Conservation (phyloP, 2,797 vertebrate species). For the Thunnus albacares region DNA sequence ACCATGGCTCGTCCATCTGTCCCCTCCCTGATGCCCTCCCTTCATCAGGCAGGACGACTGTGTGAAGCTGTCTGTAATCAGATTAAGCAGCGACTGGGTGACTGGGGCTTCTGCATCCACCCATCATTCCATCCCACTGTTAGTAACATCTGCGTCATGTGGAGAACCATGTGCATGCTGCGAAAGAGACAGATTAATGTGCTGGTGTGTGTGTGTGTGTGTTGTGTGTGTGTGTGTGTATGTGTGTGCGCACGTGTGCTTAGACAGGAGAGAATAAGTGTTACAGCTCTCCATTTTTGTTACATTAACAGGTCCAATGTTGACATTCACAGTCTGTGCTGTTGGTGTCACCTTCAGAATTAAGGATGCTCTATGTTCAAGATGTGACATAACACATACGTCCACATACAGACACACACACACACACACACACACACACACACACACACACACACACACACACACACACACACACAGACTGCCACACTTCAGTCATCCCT, state of each 20-base stretch:
- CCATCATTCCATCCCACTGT: slow-evolving; percentile 69
- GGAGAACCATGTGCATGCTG: slow-evolving; percentile 74
- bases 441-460: slow-evolving; percentile 16
- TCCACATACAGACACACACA: slow-evolving; percentile 12
- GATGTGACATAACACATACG: slow-evolving; percentile 23
- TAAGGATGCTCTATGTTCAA: slow-evolving; percentile 1
- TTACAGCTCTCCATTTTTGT: slow-evolving; percentile 38
- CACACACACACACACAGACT: not conserved
- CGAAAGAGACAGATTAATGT: slow-evolving; percentile 62
- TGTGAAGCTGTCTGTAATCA: slow-evolving; percentile 77
- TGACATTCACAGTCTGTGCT: slow-evolving; percentile 18
- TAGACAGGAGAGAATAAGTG: slow-evolving; percentile 2
- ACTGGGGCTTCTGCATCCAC: slow-evolving; percentile 66
- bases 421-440: not conserved
- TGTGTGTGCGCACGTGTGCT: not conserved
- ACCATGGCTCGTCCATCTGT: slow-evolving; percentile 69
- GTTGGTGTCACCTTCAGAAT: slow-evolving; percentile 17
- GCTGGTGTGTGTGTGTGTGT: slow-evolving; percentile 16
- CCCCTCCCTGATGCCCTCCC: slow-evolving; percentile 55
- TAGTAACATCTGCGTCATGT: slow-evolving; percentile 76
- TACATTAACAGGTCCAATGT: slow-evolving; percentile 37
- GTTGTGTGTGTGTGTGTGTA: slow-evolving; percentile 17
- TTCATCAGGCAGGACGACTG: slow-evolving; percentile 54
- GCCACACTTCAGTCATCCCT: not conserved
- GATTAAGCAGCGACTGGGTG: slow-evolving; percentile 78